Base-by-base conservation (phyloP, 2,888 invertebrate species). In the Thysanoteuthis rhombus region DNA sequence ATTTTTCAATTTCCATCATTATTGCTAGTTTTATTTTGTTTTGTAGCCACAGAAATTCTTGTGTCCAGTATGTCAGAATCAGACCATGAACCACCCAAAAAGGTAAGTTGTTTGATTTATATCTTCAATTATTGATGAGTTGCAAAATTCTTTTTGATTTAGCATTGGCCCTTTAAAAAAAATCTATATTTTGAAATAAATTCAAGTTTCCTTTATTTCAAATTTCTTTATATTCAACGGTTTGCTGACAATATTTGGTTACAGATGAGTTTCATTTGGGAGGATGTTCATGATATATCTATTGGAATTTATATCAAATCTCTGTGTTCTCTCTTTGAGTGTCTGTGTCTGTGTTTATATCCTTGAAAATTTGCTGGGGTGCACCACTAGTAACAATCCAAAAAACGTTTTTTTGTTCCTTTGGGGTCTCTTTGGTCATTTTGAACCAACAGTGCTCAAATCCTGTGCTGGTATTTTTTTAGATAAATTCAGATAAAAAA, bases 1-100 rank as follows among this genome's bases (percentile, higher is more conserved):
- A 25, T 58, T 75, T 12, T 75, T 36, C 16, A 16, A n/a, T 75
- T 75, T 36, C n/a, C 12, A 10, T 36, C 16, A 75, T n/a, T 75
- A 3, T 75, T 16, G 12, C 12, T 36, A n/a, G 12, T 16, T 52
- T 75, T 75, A n/a, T 32, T 75, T 75, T n/a, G 16, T 25, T 19
- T 92, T 92, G 2, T 45, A 92, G 92, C 92, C 42, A 92, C 92
- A 32, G 92, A 92, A 92, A 36, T 92, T 32, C 90, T 90, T 28
- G 92, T 45, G 40, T 42, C 42, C 40, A 92, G 92, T 42, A 91
- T 42, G 42, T 91, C 91, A 16, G 91, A 91, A 19, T 92, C 92
- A 32, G 92, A 92, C 10, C 25, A 92, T 32, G 40, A 22, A 92
- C 45, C 92, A 92, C n/a, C 92, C 42, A 40, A 92, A 92, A 40